Percentiles rank a stretch among this genome's conserved stretches.
These are phyloP conservation scores for Malurus cyaneus DNA, from an alignment of 2,113 vertebrate species.

Conservation along the genomic window DNA sequence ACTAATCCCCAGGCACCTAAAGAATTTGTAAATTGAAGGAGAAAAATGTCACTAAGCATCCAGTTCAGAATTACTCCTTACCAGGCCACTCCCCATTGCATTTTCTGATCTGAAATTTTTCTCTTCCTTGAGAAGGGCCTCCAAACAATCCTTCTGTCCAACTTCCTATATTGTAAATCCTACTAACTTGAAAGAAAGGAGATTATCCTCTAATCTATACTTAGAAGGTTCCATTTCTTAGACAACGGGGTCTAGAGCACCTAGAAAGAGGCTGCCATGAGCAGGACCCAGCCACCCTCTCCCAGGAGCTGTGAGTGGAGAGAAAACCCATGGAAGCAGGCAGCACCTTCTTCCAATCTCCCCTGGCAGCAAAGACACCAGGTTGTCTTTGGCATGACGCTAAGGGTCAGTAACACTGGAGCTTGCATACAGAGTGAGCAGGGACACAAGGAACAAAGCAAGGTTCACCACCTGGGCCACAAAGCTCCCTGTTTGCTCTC, in stretches of 20 bases:
- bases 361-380: neutral
- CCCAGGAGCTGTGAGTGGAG: neutral
- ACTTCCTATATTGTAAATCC: neutral
- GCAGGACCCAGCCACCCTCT: neutral
- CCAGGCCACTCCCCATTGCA: neutral
- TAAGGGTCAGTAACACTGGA: neutral
- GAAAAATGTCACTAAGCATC: neutral
- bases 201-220: neutral
- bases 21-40: neutral
- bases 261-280: neutral
- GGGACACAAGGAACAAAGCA: neutral
- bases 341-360: neutral
- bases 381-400: neutral
- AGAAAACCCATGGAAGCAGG: neutral
- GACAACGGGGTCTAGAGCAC: neutral
- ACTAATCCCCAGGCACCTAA: neutral
- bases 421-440: neutral
- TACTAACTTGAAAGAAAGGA: neutral
- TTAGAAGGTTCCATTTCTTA: neutral
- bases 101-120: neutral
- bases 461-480: neutral
- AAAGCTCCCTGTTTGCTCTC: neutral
- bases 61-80: neutral
- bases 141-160: neutral
- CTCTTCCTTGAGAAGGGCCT: neutral